These are phyloP conservation scores for Diabrotica balteata DNA, from an alignment of 2,888 invertebrate species.

Conservation along the genomic window DNA sequence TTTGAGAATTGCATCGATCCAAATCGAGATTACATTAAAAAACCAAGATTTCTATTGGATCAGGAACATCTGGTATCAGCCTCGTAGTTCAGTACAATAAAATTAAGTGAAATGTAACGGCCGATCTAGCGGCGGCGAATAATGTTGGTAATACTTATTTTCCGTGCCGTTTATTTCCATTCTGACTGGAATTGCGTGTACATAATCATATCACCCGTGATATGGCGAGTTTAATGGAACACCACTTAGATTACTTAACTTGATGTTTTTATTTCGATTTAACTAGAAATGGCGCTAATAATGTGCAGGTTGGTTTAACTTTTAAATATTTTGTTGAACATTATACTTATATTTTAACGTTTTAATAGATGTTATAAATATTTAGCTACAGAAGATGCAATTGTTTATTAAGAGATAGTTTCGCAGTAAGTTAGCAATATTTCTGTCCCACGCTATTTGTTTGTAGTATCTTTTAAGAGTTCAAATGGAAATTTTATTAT, in stretches of 20 bases:
- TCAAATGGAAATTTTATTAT: too few species aligned
- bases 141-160: constrained; percentile 29
- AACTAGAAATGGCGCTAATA: constrained; percentile 54
- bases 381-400: neutral
- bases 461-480: too few species aligned
- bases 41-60: too few species aligned
- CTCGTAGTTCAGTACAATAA: constrained; percentile 16
- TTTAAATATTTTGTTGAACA: constrained; percentile 18
- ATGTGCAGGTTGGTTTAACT: constrained; percentile 41
- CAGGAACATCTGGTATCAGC: too few species aligned
- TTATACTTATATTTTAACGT: too few species aligned
- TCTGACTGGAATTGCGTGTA: constrained; percentile 50
- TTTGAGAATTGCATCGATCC: too few species aligned
- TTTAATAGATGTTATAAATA: neutral
- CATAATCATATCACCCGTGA: constrained; percentile 54
- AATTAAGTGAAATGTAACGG: constrained; percentile 33
- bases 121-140: constrained; percentile 22
- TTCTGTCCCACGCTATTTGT: too few species aligned
- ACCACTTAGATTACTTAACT: constrained; percentile 58
- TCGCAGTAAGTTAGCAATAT: too few species aligned
- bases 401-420: too few species aligned
- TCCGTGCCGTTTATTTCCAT: constrained; percentile 30
- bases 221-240: constrained; percentile 58
- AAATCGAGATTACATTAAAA: too few species aligned
- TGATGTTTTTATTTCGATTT: constrained; percentile 57